Percentiles rank a stretch among this genome's conserved stretches.
Evolutionary conservation across 2,113 vertebrate genomes (phyloP).

Genomic region (Nothoprocta pentlandii): DNA sequence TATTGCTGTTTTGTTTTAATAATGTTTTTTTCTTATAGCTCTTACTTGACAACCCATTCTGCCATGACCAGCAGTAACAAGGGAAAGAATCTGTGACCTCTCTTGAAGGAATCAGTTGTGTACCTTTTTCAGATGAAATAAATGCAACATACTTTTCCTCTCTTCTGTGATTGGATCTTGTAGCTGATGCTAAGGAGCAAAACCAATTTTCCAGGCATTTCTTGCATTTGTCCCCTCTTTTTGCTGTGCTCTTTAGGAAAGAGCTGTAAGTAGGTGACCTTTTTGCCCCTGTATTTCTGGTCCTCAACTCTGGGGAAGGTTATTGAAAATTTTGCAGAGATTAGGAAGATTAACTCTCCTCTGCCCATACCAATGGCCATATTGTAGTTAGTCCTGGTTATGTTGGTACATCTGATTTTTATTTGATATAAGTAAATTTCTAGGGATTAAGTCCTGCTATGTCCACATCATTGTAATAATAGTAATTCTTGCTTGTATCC

Average conservation of each 20-base stretch:
- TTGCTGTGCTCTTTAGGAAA: not conserved
- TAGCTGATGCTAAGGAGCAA: not conserved
- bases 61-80: not conserved
- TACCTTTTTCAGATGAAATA: not conserved
- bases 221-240: not conserved
- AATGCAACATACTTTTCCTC: not conserved
- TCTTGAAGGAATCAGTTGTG: not conserved
- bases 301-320: not conserved
- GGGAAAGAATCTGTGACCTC: not conserved
- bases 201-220: not conserved
- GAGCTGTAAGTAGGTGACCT: not conserved
- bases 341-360: not conserved
- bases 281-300: not conserved
- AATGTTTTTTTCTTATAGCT: not conserved
- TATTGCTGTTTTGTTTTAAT: not conserved
- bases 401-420: constrained; percentile 10
- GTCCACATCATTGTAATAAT: not conserved
- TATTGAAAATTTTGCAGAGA: not conserved
- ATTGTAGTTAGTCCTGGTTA: not conserved
- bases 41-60: not conserved
- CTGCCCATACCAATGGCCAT: not conserved
- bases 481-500: not conserved
- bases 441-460: not conserved
- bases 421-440: not conserved
- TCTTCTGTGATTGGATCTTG: not conserved